Evolutionary conservation across 2,113 vertebrate species (phyloP).

Genomic region (Sterrhoptilus dennistouni): DNA sequence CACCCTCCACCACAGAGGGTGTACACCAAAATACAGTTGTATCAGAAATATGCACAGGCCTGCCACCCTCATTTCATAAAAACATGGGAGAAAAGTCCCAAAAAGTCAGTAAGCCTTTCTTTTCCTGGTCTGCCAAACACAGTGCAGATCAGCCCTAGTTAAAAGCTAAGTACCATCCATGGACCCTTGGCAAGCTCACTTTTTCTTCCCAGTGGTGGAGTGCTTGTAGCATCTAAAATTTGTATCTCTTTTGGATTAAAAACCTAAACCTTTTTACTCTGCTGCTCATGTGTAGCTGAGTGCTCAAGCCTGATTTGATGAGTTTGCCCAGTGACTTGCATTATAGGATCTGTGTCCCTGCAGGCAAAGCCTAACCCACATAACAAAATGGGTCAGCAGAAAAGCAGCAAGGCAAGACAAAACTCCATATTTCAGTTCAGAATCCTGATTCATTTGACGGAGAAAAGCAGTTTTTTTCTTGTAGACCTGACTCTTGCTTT

Average conservation of each 20-base stretch:
- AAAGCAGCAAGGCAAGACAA: neutral
- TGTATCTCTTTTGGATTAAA: neutral
- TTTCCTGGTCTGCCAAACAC: neutral
- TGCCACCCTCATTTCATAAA: neutral
- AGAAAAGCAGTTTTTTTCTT: neutral
- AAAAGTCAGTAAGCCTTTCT: neutral
- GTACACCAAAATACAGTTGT: neutral
- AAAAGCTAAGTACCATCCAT: neutral
- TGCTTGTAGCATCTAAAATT: neutral
- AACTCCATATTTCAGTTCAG: neutral
- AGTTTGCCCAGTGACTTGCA: conserved; percentile 26
- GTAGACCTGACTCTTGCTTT: neutral
- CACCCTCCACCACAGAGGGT: neutral
- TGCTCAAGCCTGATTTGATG: neutral
- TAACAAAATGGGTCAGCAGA: conserved; percentile 56
- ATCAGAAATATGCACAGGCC: neutral
- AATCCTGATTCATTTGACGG: neutral
- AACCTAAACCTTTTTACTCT: neutral
- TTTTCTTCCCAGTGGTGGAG: neutral
- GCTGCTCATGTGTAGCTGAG: neutral
- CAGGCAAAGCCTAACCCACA: conserved; percentile 57
- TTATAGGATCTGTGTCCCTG: conserved; percentile 4
- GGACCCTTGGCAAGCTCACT: neutral
- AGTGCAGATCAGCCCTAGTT: neutral
- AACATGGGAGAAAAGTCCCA: neutral